Conservation (phyloP, 2,797 vertebrate genomes). For the Menidia menidia region DNA sequence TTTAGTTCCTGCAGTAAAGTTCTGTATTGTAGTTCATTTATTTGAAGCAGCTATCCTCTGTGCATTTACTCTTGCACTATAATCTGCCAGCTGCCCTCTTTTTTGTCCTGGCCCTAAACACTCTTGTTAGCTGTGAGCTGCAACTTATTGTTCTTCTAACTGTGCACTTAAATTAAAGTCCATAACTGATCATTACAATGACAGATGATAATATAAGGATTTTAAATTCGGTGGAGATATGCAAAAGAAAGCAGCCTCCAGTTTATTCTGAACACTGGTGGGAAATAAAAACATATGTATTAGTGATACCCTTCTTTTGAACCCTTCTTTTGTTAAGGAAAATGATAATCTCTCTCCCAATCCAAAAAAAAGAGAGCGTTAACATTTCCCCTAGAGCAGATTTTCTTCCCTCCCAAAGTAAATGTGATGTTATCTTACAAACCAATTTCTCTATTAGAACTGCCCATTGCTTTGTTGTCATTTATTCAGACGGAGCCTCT, state of each 20-base stretch:
- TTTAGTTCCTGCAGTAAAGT: too few species aligned
- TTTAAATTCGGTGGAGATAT: slow-evolving; percentile 36
- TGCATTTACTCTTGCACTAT: too few species aligned
- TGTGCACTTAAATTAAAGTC: slow-evolving; percentile 39
- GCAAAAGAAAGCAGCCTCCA: slow-evolving; percentile 25
- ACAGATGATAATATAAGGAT: slow-evolving; percentile 22
- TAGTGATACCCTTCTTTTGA: slow-evolving; percentile 26
- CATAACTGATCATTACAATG: slow-evolving; percentile 44
- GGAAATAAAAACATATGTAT: slow-evolving; percentile 57
- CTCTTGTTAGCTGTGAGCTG: slow-evolving; percentile 39
- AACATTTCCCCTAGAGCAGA: slow-evolving; percentile 6
- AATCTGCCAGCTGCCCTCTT: too few species aligned
- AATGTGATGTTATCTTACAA: slow-evolving; percentile 63
- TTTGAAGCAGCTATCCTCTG: too few species aligned
- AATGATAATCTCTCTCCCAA: slow-evolving; percentile 24
- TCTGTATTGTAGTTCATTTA: too few species aligned
- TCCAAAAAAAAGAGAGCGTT: slow-evolving; percentile 20
- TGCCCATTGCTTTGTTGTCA: slow-evolving; percentile 67
- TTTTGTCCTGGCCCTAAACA: slow-evolving; percentile 26
- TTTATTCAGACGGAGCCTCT: slow-evolving; percentile 51
- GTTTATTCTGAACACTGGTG: slow-evolving; percentile 26
- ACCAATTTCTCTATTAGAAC: slow-evolving; percentile 70
- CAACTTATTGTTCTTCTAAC: slow-evolving; percentile 20
- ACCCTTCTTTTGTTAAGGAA: slow-evolving; percentile 37
- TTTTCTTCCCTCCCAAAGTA: slow-evolving; percentile 43